Evolutionary conservation across 2,113 vertebrate species (phyloP), one percentile per base, ranked within the genome.

Genomic region (Trinectes maculatus): DNA sequence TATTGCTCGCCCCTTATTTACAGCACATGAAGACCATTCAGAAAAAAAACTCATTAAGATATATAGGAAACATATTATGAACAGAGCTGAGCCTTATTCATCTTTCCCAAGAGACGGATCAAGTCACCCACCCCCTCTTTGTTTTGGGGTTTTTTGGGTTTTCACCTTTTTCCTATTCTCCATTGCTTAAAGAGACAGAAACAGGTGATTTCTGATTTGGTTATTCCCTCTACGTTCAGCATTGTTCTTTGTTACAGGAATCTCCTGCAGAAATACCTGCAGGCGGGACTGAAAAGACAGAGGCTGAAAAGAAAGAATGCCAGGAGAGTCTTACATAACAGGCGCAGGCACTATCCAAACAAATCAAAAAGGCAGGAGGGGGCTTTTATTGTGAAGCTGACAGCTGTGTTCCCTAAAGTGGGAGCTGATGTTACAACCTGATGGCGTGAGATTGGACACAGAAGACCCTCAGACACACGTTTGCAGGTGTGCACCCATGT

Each of bases 301-400:
- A 56, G 51, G 44, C 56, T 74, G 59, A 77, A 74, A 75, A 81
- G 64, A 74, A 69, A 65, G 62, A 71, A 79, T 18, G 47, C 47
- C 74, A 70, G 60, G 66, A 84, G 79, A 85, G 49, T 42, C 62
- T 87, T 87, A 87, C 81, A 70, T 82, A 85, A 88, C 63, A 21
- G 39, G 29, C 69, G 81, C 54, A 57, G 60, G 73, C 24, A 13
- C 40, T 56, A 79, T 62, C 75, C 63, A 83, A 71, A 66, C 60
- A 79, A 85, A 80, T 87, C 48, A 83, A 66, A 63, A 66, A 67
- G 64, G 36, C 33, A 69, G 55, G 43, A 48, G 33, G 57, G 39
- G 46, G 44, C 56, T 79, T 62, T 82, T 63, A 78, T 82, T 75
- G 49, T 74, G 58, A 68, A 47, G 49, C 59, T 79, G 79, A 79